These are phyloP conservation scores for Tetrapedia diversipes DNA, from an alignment of 2,888 invertebrate species.

Conservation along the genomic window DNA sequence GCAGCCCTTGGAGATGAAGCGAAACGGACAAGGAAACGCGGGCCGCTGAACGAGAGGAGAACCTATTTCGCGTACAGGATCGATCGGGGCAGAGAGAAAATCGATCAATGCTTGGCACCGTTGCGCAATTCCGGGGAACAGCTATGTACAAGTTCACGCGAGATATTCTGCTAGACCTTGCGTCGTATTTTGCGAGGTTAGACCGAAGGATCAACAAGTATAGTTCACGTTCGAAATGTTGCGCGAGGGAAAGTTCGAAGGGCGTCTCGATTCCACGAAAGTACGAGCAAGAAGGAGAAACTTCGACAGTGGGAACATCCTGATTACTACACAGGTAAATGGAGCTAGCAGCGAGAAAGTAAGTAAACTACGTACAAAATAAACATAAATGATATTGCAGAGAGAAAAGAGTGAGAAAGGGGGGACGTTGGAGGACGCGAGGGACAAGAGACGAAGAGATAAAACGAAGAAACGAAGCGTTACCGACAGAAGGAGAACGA, in stretches of 20 bases:
- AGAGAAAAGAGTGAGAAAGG: neutral
- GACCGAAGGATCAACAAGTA: neutral
- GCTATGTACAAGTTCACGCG: slow-evolving; percentile 76
- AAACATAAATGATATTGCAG: neutral
- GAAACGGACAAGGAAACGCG: slow-evolving; percentile 16
- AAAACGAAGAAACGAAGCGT: slow-evolving; percentile 14
- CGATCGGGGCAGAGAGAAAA: slow-evolving; percentile 6
- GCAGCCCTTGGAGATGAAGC: slow-evolving; percentile 11
- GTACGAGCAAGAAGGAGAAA: neutral
- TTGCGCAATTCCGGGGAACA: slow-evolving; percentile 61
- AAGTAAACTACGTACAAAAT: neutral
- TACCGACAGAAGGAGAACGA: slow-evolving; percentile 13
- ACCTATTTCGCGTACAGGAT: slow-evolving; percentile 10
- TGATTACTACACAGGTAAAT: slow-evolving; percentile 14
- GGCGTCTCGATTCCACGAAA: slow-evolving; percentile 10
- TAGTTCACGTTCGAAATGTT: neutral
- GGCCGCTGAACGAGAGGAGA: slow-evolving; percentile 12
- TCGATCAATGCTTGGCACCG: slow-evolving; percentile 72
- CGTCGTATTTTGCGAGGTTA: neutral
- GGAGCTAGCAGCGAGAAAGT: neutral
- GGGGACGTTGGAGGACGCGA: slow-evolving; percentile 17
- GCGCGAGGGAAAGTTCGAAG: too few species aligned
- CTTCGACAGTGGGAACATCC: slow-evolving; percentile 21
- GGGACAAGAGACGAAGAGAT: neutral
- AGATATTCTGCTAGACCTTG: slow-evolving; percentile 41